Percentiles rank a stretch among this genome's conserved stretches.
Evolutionary conservation across 2,888 invertebrate genomes (phyloP).

Genomic region (Nasonia oneida): DNA sequence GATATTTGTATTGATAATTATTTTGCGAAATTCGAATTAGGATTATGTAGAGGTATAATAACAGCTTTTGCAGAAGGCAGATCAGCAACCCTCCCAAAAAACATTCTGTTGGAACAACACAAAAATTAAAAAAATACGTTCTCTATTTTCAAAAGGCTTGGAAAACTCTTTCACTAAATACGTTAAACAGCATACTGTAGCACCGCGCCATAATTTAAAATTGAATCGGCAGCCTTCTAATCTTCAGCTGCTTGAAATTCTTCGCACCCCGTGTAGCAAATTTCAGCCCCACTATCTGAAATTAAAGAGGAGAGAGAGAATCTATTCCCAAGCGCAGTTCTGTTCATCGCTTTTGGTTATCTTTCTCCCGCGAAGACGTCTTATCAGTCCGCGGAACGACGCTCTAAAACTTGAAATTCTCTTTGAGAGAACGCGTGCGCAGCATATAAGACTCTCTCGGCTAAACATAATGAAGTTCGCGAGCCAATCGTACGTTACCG

Average conservation of each 20-base stretch:
- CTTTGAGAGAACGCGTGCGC: slow-evolving; percentile 35
- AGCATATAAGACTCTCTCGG: slow-evolving; percentile 34
- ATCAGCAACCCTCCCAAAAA: not conserved
- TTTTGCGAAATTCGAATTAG: not conserved
- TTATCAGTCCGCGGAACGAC: slow-evolving; percentile 52
- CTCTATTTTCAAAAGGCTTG: not conserved
- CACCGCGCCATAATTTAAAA: not conserved
- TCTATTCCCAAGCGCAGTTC: slow-evolving; percentile 47
- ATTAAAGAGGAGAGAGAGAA: slow-evolving; percentile 46
- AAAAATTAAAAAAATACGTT: not conserved
- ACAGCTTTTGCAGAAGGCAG: not conserved
- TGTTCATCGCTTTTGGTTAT: slow-evolving; percentile 51
- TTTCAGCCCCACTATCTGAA: slow-evolving; percentile 44
- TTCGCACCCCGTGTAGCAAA: slow-evolving; percentile 27
- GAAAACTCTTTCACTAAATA: not conserved
- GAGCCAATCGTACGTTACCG: not conserved
- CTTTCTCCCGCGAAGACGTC: slow-evolving; percentile 34
- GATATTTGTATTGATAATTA: not conserved
- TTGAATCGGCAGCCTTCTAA: slow-evolving; percentile 3
- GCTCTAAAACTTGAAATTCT: slow-evolving; percentile 51
- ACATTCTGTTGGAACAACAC: too few species aligned
- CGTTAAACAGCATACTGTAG: not conserved
- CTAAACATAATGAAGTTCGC: slow-evolving; percentile 4
- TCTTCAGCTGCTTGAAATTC: slow-evolving; percentile 42
- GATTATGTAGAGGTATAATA: not conserved